Conservation (phyloP, 2,797 vertebrate genomes). For the Mastacembelus armatus region DNA sequence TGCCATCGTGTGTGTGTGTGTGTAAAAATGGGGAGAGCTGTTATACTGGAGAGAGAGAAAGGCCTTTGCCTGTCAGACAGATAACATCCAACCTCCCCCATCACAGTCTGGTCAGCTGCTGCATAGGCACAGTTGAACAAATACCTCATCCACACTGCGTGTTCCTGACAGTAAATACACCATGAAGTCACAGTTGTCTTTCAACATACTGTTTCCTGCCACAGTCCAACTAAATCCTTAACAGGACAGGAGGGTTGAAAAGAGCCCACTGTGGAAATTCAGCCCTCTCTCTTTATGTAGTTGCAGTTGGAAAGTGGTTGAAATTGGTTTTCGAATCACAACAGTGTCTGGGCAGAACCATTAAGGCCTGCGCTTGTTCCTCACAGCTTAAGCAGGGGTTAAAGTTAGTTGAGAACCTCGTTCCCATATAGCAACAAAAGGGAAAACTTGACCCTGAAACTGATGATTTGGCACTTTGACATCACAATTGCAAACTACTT, state of each 20-base stretch:
- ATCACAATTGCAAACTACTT: background rate
- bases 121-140: constrained; percentile 42
- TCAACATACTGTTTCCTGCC: constrained; percentile 5
- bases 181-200: constrained; percentile 20
- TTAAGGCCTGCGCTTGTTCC: background rate
- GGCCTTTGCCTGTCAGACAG: constrained; percentile 49
- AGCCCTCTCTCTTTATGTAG: constrained; percentile 19
- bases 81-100: constrained; percentile 41
- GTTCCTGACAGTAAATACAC: constrained; percentile 28
- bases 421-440: background rate
- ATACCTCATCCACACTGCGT: constrained; percentile 27
- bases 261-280: background rate
- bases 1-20: constrained; percentile 60
- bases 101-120: constrained; percentile 24
- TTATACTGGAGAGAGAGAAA: constrained; percentile 26
- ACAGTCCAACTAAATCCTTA: constrained; percentile 13
- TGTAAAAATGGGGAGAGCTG: constrained; percentile 33
- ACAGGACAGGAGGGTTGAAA: constrained; percentile 23
- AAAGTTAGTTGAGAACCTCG: background rate
- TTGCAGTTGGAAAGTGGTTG: constrained; percentile 11
- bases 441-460: too few species aligned
- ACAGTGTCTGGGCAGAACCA: constrained; percentile 10
- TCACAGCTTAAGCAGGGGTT: constrained; percentile 1
- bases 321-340: background rate
- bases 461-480: background rate